Evolutionary conservation across 2,888 invertebrate species (phyloP).

Genomic region (Fragum sueziense): DNA sequence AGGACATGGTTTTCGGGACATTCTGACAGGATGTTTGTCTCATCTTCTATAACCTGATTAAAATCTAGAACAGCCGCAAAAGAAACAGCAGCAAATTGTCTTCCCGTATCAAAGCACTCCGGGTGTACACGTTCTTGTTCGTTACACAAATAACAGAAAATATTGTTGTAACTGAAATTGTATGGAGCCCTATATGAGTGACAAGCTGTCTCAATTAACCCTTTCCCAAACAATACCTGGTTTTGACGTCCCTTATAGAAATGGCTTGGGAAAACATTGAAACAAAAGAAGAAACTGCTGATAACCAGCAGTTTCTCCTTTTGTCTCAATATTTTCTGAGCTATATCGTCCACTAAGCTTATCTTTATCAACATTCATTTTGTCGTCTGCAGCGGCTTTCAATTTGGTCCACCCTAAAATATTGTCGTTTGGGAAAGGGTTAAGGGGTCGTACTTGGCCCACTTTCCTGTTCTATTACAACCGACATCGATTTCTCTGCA

Average conservation of each 20-base stretch:
- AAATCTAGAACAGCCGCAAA: constrained; percentile 25
- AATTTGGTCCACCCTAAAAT: too few species aligned
- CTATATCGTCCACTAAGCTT: too few species aligned
- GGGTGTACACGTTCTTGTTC: background rate
- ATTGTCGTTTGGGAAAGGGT: too few species aligned
- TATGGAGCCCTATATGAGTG: constrained; percentile 5
- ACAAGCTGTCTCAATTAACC: constrained; percentile 34
- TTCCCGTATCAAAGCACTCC: background rate
- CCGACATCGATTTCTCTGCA: background rate
- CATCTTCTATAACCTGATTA: background rate
- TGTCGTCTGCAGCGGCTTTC: too few species aligned
- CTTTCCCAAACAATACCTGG: too few species aligned
- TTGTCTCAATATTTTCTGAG: too few species aligned
- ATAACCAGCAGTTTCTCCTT: too few species aligned
- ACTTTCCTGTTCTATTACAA: constrained; percentile 34
- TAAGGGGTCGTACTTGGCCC: constrained; percentile 28
- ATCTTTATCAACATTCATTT: too few species aligned
- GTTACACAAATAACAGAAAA: constrained; percentile 41
- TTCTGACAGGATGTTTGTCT: too few species aligned
- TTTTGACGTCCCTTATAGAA: too few species aligned
- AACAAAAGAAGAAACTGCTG: too few species aligned
- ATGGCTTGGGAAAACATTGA: too few species aligned
- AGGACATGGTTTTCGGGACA: background rate
- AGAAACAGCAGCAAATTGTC: background rate
- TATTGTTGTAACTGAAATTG: constrained; percentile 24